A percentile compares a stretch with the other conserved stretches of the same genome.
These are phyloP conservation scores for Enteromius paludinosus DNA, from an alignment of 2,797 vertebrate genomes.

Conservation along the genomic window DNA sequence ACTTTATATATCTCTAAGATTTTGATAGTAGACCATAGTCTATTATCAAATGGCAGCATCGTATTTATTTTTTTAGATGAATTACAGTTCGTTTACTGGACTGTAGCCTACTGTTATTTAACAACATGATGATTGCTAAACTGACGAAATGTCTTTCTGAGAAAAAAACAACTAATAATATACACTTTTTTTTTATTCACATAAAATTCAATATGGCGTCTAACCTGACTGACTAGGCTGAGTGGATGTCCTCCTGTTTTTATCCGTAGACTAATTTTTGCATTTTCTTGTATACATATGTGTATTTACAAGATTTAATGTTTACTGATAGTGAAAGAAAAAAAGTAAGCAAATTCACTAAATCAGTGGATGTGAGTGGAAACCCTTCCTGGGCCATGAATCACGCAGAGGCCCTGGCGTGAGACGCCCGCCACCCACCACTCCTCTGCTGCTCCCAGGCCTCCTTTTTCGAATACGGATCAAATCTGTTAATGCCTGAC, in stretches of 20 bases:
- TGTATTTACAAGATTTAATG: background rate
- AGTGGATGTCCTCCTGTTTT: background rate
- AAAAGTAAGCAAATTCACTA: slow-evolving; percentile 26
- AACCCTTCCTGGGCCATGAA: slow-evolving; percentile 64
- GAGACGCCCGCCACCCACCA: slow-evolving; percentile 54
- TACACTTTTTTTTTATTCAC: background rate
- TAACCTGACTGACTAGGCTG: background rate
- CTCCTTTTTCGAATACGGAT: slow-evolving; percentile 65
- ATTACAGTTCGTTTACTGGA: background rate
- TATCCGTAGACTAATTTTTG: background rate
- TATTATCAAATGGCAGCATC: background rate
- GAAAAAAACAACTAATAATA: background rate
- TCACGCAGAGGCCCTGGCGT: slow-evolving; percentile 60
- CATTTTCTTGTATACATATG: background rate
- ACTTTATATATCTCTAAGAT: background rate
- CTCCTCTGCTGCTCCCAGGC: slow-evolving; percentile 44
- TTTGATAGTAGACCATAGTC: background rate
- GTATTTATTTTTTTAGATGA: background rate
- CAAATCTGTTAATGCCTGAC: slow-evolving; percentile 78
- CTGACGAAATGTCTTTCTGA: background rate
- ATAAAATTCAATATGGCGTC: background rate
- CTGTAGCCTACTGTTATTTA: background rate
- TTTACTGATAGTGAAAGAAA: slow-evolving; percentile 19
- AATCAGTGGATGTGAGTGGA: slow-evolving; percentile 58
- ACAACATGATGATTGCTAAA: background rate